Evolutionary conservation across 1,140 invertebrate genomes (phyloP).

Genomic region (Megalonaias nervosa): DNA sequence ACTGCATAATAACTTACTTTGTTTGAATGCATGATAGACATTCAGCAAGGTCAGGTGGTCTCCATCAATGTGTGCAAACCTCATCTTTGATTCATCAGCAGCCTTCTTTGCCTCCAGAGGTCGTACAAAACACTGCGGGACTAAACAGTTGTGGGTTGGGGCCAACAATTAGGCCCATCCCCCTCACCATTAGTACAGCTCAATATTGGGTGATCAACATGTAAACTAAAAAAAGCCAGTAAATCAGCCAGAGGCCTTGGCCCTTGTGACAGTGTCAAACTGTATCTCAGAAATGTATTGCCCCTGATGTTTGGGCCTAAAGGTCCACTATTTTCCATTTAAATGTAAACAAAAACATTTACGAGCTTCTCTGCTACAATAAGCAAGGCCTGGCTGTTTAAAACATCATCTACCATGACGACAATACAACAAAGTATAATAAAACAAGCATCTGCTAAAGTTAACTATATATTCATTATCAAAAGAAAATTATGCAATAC

Average conservation of each 20-base stretch:
- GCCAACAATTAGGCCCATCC: conserved; percentile 64
- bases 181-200: conserved; percentile 67
- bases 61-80: conserved; percentile 99
- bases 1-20: conserved; percentile 84
- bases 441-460: too few relatives aligned
- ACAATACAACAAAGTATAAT: too few relatives aligned
- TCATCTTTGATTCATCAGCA: conserved; percentile 99
- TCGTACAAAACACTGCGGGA: conserved; percentile 99
- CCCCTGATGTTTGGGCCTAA: too few relatives aligned
- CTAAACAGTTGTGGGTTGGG: conserved; percentile 75
- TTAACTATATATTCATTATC: too few relatives aligned
- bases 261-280: too few relatives aligned
- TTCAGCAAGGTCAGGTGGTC: conserved; percentile 97
- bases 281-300: too few relatives aligned
- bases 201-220: conserved; percentile 47
- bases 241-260: conserved; percentile 51
- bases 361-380: too few relatives aligned
- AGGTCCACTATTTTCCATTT: too few relatives aligned
- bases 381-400: too few relatives aligned
- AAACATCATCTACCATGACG: too few relatives aligned
- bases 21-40: conserved; percentile 99
- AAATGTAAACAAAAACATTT: too few relatives aligned
- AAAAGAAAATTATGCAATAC: too few relatives aligned
- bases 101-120: conserved; percentile 99
- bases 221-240: conserved; percentile 66